These are phyloP conservation scores for Orchesella flavescens DNA, from an alignment of 2,888 invertebrate genomes.

Conservation along the genomic window DNA sequence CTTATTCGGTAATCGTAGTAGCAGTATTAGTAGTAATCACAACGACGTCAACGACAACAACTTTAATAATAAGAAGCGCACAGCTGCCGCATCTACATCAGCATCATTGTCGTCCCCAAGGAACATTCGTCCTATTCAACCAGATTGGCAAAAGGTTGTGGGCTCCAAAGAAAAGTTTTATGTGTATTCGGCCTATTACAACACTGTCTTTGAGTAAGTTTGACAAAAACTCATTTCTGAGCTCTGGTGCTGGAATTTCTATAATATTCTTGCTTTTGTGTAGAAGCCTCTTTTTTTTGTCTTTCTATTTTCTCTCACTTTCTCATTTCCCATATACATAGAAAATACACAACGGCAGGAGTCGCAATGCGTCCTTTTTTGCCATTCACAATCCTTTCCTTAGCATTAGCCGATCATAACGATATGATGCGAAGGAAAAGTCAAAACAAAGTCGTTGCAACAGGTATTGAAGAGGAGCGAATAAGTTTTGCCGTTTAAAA, in stretches of 20 bases:
- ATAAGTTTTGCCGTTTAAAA: too few relatives aligned
- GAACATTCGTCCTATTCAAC: constrained; percentile 68
- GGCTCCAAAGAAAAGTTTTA: constrained; percentile 81
- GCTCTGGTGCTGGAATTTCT: constrained; percentile 23
- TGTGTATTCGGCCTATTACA: constrained; percentile 93
- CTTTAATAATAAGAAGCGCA: constrained; percentile 44
- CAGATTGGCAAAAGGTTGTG: constrained; percentile 74
- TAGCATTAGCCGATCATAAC: constrained; percentile 22
- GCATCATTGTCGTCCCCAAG: constrained; percentile 49
- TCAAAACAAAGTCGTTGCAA: too few relatives aligned
- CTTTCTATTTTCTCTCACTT: neutral
- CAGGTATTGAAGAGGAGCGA: too few relatives aligned
- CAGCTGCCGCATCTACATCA: constrained; percentile 41
- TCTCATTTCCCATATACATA: neutral
- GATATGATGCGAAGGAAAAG: constrained; percentile 29
- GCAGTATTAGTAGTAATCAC: constrained; percentile 9
- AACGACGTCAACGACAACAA: constrained; percentile 20
- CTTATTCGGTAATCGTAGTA: constrained; percentile 42
- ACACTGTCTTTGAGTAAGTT: constrained; percentile 74
- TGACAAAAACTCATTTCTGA: constrained; percentile 59
- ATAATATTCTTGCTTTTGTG: neutral
- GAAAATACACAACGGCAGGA: neutral
- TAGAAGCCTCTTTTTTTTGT: constrained; percentile 20
- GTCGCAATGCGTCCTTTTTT: constrained; percentile 62
- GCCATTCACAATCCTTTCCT: constrained; percentile 26